Conservation (phyloP, 2,797 vertebrate species). For the Aotus griseimembra region DNA sequence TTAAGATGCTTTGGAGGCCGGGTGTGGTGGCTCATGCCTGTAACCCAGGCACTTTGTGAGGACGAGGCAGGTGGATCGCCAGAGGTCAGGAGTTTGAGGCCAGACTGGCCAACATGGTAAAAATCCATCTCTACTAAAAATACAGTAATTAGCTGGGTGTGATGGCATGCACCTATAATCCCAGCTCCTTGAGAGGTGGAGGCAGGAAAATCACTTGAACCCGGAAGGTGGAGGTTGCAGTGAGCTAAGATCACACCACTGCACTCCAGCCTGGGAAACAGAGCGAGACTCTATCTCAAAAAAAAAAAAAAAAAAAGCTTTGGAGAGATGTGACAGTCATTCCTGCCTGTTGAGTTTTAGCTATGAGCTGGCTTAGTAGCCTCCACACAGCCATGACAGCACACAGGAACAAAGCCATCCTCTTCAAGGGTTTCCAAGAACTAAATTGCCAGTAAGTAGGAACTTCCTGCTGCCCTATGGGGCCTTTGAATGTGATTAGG, state of each 20-base stretch:
- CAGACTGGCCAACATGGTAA: not conserved
- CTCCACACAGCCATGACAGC: not conserved
- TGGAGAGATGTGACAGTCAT: not conserved
- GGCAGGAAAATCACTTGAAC: not conserved
- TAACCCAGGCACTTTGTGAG: not conserved
- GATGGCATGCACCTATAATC: not conserved
- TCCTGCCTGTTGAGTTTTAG: not conserved
- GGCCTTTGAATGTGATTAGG: constrained; percentile 51
- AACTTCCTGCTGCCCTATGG: constrained; percentile 35
- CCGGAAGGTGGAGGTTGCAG: not conserved
- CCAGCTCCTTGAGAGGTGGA: not conserved
- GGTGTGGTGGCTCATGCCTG: not conserved
- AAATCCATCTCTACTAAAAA: not conserved
- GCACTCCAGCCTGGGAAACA: not conserved
- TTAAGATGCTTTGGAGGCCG: not conserved
- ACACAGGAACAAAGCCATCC: not conserved
- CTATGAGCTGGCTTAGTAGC: not conserved
- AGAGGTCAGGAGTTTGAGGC: not conserved
- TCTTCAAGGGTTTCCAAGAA: constrained; percentile 7
- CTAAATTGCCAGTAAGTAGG: not conserved
- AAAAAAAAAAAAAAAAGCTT: not conserved
- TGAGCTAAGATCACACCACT: not conserved
- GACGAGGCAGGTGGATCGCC: not conserved
- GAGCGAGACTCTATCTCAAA: too few relatives aligned
- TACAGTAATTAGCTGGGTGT: not conserved